Conservation (phyloP, 30 jellyfish, hydroid and myxozoan genomes). For the Cassiopea xamachana region DNA sequence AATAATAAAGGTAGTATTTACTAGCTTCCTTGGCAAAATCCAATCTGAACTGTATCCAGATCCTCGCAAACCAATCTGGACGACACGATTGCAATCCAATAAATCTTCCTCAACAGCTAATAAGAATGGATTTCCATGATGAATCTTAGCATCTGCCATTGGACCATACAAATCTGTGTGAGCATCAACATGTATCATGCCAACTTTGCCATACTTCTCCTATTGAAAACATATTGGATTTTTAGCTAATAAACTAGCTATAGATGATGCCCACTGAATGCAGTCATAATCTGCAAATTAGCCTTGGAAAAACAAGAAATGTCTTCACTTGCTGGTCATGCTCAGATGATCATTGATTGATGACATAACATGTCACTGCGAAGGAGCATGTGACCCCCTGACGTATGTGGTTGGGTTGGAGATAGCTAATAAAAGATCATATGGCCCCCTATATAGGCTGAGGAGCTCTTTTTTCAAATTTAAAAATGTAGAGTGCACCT, state of each 20-base stretch:
- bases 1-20: not conserved
- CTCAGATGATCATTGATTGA: too few relatives aligned
- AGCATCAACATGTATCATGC: conserved; percentile 88
- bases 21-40: conserved; percentile 66
- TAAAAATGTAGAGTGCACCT: too few relatives aligned
- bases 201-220: conserved; percentile 89
- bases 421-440: too few relatives aligned
- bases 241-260: not conserved
- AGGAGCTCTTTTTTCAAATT: too few relatives aligned
- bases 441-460: too few relatives aligned
- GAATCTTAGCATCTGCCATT: conserved; percentile 59
- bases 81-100: conserved; percentile 75
- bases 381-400: too few relatives aligned
- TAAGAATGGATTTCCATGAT: conserved; percentile 87
- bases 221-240: not conserved
- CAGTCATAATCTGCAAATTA: too few relatives aligned
- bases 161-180: conserved; percentile 84
- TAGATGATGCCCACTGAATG: too few relatives aligned
- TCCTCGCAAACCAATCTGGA: conserved; percentile 90
- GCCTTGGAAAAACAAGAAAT: too few relatives aligned
- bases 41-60: conserved; percentile 67
- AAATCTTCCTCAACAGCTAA: conserved; percentile 78
- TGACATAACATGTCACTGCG: too few relatives aligned
- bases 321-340: too few relatives aligned
- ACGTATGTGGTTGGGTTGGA: too few relatives aligned